Evolutionary conservation across 1,140 invertebrate species (phyloP).

Genomic region (Paraescarpia echinospica): DNA sequence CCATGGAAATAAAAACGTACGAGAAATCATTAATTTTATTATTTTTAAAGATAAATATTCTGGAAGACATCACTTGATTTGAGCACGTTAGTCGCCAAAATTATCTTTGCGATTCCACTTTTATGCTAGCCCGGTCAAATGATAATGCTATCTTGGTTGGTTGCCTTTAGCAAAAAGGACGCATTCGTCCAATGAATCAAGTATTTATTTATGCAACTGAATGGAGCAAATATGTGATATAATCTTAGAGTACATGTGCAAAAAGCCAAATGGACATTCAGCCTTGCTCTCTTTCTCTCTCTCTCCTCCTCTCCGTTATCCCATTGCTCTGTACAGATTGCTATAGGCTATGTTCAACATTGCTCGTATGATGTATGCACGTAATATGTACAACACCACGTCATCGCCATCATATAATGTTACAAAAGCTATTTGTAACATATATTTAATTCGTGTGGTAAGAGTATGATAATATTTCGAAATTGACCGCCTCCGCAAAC

Average conservation of each 20-base stretch:
- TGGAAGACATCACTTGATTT: background rate
- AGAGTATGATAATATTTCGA: background rate
- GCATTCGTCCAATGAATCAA: background rate
- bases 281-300: too few relatives aligned
- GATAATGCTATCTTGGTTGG: background rate
- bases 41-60: background rate
- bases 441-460: background rate
- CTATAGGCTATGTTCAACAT: background rate
- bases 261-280: background rate
- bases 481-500: too few relatives aligned
- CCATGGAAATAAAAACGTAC: background rate
- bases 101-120: background rate
- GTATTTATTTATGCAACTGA: background rate
- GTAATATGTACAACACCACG: background rate
- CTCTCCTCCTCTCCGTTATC: background rate
- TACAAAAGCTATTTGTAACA: background rate
- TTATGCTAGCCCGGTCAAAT: background rate
- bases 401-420: background rate
- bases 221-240: background rate
- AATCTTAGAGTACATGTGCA: background rate
- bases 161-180: background rate
- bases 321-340: background rate
- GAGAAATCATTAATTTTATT: background rate
- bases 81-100: background rate
- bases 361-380: background rate